phyloP scores from a whole-genome alignment of 2,113 vertebrate species.

The Malurus melanocephalus region DNA sequence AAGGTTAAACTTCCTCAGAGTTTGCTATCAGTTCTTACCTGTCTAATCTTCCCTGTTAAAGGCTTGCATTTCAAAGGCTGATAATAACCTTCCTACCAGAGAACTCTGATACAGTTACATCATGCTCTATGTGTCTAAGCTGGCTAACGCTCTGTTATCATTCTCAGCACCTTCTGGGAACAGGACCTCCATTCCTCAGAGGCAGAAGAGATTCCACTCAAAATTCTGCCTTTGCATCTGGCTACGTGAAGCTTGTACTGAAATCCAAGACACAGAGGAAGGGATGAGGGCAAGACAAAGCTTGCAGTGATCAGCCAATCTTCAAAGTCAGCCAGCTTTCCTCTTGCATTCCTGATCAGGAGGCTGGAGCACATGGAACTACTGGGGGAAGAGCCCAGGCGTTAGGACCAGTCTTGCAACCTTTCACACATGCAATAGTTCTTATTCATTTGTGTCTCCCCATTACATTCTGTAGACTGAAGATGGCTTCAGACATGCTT shows the following conservation, averaged over 20 bases:
- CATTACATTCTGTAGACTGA: background rate
- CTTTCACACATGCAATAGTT: background rate
- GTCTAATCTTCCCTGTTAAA: background rate
- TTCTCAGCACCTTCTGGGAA: background rate
- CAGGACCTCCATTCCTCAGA: background rate
- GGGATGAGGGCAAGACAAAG: background rate
- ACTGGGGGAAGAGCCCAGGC: accelerated
- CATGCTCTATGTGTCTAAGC: background rate
- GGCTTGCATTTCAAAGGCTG: background rate
- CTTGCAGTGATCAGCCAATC: background rate
- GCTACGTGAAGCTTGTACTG: background rate
- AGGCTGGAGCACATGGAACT: background rate
- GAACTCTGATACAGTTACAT: background rate
- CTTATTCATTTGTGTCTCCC: background rate
- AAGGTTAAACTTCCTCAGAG: background rate
- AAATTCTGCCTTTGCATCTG: background rate
- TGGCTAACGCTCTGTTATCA: background rate
- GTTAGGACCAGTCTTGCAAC: background rate
- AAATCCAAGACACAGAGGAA: background rate
- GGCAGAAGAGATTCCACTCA: background rate
- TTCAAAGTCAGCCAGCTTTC: background rate
- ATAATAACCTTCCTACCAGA: background rate
- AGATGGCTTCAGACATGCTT: background rate
- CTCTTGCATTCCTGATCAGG: background rate
- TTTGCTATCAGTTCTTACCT: background rate